Conservation (phyloP, 64 coral and sea anemone species). For the Pocillopora verrucosa region DNA sequence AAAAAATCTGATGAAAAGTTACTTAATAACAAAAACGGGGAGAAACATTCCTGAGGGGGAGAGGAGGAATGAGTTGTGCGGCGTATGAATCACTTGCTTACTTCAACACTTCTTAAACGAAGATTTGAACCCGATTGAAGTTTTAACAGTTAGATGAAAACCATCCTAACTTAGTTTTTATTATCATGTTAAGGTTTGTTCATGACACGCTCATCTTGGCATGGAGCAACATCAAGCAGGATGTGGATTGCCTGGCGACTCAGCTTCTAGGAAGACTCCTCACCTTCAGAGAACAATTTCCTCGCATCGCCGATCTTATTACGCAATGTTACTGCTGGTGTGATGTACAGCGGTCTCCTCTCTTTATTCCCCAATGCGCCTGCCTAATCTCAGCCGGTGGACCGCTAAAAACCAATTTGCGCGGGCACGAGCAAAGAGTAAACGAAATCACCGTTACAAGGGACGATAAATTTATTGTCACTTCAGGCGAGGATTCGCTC, state of each 20-base stretch:
- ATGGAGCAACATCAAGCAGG: constrained; percentile 80
- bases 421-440: constrained; percentile 74
- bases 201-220: constrained; percentile 78
- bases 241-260: constrained; percentile 62
- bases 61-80: too few relatives aligned
- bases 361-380: constrained; percentile 65
- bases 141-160: too few relatives aligned
- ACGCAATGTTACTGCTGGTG: constrained; percentile 77
- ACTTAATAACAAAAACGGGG: too few relatives aligned
- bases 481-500: constrained; percentile 73
- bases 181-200: constrained; percentile 41
- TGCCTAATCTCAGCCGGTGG: constrained; percentile 85
- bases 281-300: constrained; percentile 64
- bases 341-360: constrained; percentile 40
- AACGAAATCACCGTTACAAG: constrained; percentile 64
- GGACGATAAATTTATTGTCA: constrained; percentile 79
- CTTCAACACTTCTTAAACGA: too few relatives aligned
- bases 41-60: too few relatives aligned
- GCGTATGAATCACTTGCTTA: too few relatives aligned
- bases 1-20: too few relatives aligned
- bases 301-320: constrained; percentile 52
- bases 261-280: constrained; percentile 73
- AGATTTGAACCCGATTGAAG: too few relatives aligned
- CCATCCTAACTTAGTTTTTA: neutral
- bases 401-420: constrained; percentile 83